Evolutionary conservation across 2,888 invertebrate species (phyloP).

Genomic region (Agrotis exclamationis): DNA sequence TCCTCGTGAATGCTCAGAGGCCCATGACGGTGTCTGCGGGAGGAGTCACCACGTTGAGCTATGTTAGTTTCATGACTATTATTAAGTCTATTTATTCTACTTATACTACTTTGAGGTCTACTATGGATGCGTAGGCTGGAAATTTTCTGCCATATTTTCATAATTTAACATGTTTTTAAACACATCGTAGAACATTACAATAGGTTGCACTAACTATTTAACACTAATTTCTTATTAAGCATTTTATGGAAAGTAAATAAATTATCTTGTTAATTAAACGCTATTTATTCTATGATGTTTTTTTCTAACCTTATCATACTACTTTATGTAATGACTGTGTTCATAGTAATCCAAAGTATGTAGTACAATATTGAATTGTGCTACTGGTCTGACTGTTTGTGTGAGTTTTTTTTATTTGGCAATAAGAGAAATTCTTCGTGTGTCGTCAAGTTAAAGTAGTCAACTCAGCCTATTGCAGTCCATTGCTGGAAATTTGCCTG

Average conservation of each 20-base stretch:
- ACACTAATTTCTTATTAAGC: too few relatives aligned
- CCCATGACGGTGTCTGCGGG: slow-evolving; percentile 71
- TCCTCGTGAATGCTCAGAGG: slow-evolving; percentile 71
- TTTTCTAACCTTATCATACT: not conserved
- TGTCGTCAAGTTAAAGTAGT: too few relatives aligned
- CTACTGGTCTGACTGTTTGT: too few relatives aligned
- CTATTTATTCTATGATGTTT: not conserved
- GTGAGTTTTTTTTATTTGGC: too few relatives aligned
- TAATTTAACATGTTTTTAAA: not conserved
- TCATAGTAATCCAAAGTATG: too few relatives aligned
- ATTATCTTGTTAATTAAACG: not conserved
- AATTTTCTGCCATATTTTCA: not conserved
- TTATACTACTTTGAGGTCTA: slow-evolving; percentile 71
- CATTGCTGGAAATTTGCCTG: too few relatives aligned
- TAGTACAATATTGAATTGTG: too few relatives aligned
- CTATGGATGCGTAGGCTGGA: slow-evolving; percentile 12
- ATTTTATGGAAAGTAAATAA: too few relatives aligned
- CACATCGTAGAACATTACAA: not conserved
- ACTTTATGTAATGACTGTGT: not conserved
- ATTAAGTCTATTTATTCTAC: slow-evolving; percentile 70
- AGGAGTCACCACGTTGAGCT: slow-evolving; percentile 67
- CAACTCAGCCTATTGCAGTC: too few relatives aligned
- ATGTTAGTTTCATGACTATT: slow-evolving; percentile 69
- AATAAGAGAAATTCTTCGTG: too few relatives aligned
- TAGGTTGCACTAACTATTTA: not conserved